Conservation (phyloP, 2,113 vertebrate genomes). For the Canis aureus region DNA sequence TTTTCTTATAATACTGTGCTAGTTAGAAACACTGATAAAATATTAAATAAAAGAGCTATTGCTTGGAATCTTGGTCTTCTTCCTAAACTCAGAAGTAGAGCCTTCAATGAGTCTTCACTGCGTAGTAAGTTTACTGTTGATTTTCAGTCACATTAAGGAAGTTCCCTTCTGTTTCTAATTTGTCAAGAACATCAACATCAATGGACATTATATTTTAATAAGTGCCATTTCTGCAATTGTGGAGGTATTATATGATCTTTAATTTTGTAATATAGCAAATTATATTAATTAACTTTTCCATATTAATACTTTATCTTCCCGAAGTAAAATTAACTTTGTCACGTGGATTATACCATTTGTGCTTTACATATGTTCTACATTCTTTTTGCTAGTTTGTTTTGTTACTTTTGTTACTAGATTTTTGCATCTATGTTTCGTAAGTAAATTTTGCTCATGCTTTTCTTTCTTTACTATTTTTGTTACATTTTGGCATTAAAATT, state of each 20-base stretch:
- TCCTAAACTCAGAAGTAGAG: neutral
- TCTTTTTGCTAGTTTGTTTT: neutral
- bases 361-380: neutral
- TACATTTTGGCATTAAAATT: neutral
- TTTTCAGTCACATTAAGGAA: neutral
- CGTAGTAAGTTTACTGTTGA: neutral
- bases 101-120: neutral
- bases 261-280: neutral
- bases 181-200: neutral
- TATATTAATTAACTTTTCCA: neutral
- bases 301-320: constrained; percentile 14
- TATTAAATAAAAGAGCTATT: neutral
- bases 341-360: neutral
- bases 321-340: neutral
- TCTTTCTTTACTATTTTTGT: neutral
- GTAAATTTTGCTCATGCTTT: neutral
- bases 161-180: neutral
- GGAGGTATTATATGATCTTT: neutral
- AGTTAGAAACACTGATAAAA: neutral
- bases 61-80: neutral
- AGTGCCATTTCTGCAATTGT: neutral
- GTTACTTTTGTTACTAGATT: neutral
- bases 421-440: neutral
- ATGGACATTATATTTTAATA: neutral
- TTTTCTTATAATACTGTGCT: neutral